Evolutionary conservation across 1,140 invertebrate genomes (phyloP), one percentile per base, ranked within the genome.

Genomic region (Diachasma alloeum): DNA sequence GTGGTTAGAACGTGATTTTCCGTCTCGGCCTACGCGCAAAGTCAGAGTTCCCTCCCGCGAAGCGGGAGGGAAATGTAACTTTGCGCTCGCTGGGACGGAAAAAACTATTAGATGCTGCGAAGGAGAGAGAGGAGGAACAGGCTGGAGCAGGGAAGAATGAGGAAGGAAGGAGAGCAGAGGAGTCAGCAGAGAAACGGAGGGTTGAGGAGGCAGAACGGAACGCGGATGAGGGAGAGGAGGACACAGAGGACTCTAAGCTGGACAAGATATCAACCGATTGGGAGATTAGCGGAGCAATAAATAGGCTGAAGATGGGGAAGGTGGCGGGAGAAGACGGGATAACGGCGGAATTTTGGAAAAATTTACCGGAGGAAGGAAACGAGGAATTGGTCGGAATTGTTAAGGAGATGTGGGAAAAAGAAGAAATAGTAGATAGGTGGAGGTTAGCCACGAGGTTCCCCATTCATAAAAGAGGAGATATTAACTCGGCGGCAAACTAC

Each of bases 241-340:
- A 39, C 6, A 39, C n/a, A n/a, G n/a, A n/a, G n/a, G n/a, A n/a
- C n/a, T n/a, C n/a, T n/a, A n/a, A 66, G 17, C n/a, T 72, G 6
- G 36, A 74, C 42, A 42, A 39, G 17, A 44, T 74, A 13, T 59
- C 63, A 44, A 72, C 13, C 4, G 31, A 70, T 36, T 53, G 72
- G 36, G 82, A 83, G 72, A 71, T 84, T 10, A 19, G 72, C 68
- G 76, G 77, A 13, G 80, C 81, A 17, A 77, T 85, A 46, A 79
- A 73, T 69, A 77, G 75, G 36, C 79, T 85, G 1, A 84, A 84
- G 69, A 81, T 74, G 19, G 77, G 78, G n/a, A 86, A 87, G 76
- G 78, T 82, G 15, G 79, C 77, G 13, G 83, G 83, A 36, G 72
- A 72, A 5, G 84, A 84, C 73, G 78, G 80, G 3, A 78, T 86